Percentiles rank a stretch among this genome's conserved stretches.
Evolutionary conservation across 1,140 invertebrate species (phyloP).

Genomic region (Vollenhovia emeryi): DNA sequence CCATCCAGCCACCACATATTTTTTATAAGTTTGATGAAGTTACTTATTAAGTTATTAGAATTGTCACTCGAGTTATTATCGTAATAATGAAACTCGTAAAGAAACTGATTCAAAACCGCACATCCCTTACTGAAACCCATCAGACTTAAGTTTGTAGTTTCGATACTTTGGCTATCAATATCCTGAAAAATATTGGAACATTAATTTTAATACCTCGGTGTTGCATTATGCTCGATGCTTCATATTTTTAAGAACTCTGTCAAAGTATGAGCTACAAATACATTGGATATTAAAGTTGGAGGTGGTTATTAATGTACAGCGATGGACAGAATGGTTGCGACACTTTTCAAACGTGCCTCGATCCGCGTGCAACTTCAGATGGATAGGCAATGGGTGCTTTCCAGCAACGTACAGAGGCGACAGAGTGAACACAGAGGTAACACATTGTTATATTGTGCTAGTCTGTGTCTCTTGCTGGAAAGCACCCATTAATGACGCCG

Average conservation of each 20-base stretch:
- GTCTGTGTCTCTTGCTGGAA: no score
- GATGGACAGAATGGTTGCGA: no score
- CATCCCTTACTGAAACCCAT: slow-evolving; percentile 97
- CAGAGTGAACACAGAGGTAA: no score
- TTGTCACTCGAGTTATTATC: slow-evolving; percentile 87
- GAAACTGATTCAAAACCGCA: slow-evolving; percentile 95
- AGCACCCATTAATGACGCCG: no score
- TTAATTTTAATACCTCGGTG: neutral
- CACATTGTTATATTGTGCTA: no score
- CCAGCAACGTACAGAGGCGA: no score
- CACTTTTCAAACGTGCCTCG: no score
- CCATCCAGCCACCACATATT: slow-evolving; percentile 95
- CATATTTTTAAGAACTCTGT: neutral
- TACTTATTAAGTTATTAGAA: slow-evolving; percentile 84
- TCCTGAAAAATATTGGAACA: slow-evolving; percentile 37
- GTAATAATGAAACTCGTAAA: slow-evolving; percentile 93
- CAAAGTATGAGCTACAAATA: slow-evolving; percentile 4
- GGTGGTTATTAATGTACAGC: no score
- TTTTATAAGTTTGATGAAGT: slow-evolving; percentile 87
- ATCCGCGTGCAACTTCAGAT: no score
- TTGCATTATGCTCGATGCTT: neutral
- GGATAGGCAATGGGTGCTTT: no score
- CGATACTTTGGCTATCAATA: slow-evolving; percentile 77
- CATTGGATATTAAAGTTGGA: neutral
- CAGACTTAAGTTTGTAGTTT: slow-evolving; percentile 86